Evolutionary conservation across 2,797 vertebrate genomes (phyloP).

Genomic region (Antennarius maculatus): DNA sequence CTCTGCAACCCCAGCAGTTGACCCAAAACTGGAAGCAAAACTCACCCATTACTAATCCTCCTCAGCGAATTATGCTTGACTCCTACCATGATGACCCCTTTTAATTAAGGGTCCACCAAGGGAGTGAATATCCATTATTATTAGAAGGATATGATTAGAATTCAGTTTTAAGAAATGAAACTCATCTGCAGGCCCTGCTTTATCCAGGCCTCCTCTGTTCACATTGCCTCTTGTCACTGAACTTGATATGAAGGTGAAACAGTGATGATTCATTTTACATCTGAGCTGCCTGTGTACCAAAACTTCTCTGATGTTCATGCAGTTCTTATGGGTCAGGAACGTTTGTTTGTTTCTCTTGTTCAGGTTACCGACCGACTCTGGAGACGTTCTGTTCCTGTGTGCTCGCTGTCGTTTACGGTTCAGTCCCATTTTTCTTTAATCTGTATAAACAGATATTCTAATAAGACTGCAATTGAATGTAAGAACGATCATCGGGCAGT

Average conservation of each 20-base stretch:
- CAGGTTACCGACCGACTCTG: not conserved
- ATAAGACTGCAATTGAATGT: not conserved
- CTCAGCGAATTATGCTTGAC: constrained; percentile 23
- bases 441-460: not conserved
- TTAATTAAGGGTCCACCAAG: constrained; percentile 25
- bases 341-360: constrained; percentile 16
- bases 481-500: not conserved
- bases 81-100: constrained; percentile 22
- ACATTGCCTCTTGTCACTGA: constrained; percentile 39
- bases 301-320: constrained; percentile 24
- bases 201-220: constrained; percentile 28
- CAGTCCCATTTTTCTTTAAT: not conserved
- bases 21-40: constrained; percentile 1
- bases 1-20: constrained; percentile 19
- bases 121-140: constrained; percentile 22
- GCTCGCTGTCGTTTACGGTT: not conserved
- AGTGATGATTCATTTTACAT: constrained; percentile 24
- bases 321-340: not conserved
- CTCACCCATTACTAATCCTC: not conserved
- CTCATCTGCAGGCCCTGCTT: constrained; percentile 45
- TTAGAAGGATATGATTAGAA: constrained; percentile 30
- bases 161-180: constrained; percentile 58
- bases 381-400: not conserved
- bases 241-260: constrained; percentile 27
- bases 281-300: constrained; percentile 10